Percentiles rank a stretch among this genome's conserved stretches.
phyloP scores from a whole-genome alignment of 2,888 invertebrate genomes.

The Muscina levida region DNA sequence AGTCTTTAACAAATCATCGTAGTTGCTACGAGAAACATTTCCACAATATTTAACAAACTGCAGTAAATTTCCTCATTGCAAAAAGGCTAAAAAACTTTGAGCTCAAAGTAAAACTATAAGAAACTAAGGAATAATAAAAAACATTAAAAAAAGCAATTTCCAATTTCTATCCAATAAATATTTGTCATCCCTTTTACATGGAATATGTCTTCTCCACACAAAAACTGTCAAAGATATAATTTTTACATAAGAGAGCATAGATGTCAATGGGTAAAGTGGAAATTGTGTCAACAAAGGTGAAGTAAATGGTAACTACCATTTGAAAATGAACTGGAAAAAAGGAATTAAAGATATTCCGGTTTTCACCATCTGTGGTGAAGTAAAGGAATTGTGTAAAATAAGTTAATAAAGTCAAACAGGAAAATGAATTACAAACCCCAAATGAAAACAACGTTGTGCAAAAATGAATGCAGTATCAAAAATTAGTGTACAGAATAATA shows the following conservation, averaged over 20 bases:
- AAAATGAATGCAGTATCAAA: no score
- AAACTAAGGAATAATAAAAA: conserved; percentile 38
- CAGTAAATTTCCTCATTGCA: no score
- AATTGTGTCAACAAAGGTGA: conserved; percentile 47
- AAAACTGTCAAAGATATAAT: conserved; percentile 1
- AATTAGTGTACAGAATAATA: no score
- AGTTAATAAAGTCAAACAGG: neutral
- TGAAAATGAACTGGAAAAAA: conserved; percentile 30
- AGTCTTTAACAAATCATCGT: no score
- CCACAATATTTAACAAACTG: no score
- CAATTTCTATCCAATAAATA: conserved; percentile 26
- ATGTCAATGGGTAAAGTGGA: neutral
- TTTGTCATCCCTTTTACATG: conserved; percentile 17
- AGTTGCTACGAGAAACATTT: no score
- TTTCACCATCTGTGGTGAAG: neutral
- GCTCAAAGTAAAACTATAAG: no score
- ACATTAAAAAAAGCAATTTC: conserved; percentile 41
- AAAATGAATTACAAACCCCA: no score
- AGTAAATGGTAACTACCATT: conserved; percentile 29
- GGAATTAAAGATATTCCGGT: conserved; percentile 25
- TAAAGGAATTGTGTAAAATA: conserved; percentile 29
- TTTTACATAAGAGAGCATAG: neutral
- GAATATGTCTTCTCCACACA: conserved; percentile 5
- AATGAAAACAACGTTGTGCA: no score
- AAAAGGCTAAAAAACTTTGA: no score